Percentiles rank a stretch among this genome's conserved stretches.
phyloP scores from a whole-genome alignment of 1,140 invertebrate species.

The Aphelenchoides avenae region DNA sequence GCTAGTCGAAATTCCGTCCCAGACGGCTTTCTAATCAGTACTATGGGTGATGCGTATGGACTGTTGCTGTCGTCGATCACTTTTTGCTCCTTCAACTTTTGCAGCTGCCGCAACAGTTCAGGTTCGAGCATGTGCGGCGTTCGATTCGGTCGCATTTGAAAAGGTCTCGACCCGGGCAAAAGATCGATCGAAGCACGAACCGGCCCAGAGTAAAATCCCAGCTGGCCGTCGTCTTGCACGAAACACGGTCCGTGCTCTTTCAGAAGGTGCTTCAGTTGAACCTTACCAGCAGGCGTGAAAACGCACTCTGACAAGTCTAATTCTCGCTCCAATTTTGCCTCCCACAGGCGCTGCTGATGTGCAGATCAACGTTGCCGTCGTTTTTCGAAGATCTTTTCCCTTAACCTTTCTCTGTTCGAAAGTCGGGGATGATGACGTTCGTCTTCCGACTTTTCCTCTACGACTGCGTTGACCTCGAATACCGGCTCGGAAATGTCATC shows the following conservation, averaged over 20 bases:
- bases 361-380: not conserved
- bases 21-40: not conserved
- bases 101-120: slow-evolving; percentile 8
- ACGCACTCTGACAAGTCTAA: not conserved
- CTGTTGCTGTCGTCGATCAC: not conserved
- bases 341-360: slow-evolving; percentile 1
- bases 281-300: not conserved
- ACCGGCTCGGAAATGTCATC: too few species aligned
- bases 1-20: slow-evolving; percentile 8
- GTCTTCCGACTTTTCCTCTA: too few species aligned
- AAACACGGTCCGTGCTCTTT: not conserved
- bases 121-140: not conserved
- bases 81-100: slow-evolving; percentile 12
- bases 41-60: slow-evolving; percentile 4
- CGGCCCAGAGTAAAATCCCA: slow-evolving; percentile 18
- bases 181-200: slow-evolving; percentile 1
- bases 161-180: not conserved
- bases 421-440: too few species aligned
- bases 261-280: not conserved
- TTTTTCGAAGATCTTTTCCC: too few species aligned
- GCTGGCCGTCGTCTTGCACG: slow-evolving; percentile 5
- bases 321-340: not conserved
- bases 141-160: slow-evolving; percentile 6
- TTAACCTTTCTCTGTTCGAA: too few species aligned
- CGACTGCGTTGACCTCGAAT: too few species aligned